Evolutionary conservation across 2,113 vertebrate species (phyloP).

Genomic region (Limanda limanda): DNA sequence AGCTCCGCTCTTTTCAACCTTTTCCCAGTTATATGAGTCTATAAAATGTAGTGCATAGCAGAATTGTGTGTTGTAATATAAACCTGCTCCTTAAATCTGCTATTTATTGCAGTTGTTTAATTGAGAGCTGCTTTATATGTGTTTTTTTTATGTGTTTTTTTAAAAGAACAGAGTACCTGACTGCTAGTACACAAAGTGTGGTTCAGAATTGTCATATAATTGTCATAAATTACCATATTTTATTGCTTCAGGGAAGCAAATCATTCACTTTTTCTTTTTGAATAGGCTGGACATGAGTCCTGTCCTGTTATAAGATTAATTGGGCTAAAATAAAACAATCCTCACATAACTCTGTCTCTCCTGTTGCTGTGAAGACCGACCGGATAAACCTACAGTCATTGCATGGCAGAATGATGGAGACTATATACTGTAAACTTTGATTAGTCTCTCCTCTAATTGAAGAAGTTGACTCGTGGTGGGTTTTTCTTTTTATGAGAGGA

Average conservation of each 20-base stretch:
- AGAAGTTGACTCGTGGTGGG: conserved; percentile 4
- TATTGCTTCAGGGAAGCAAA: background rate
- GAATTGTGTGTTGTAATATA: conserved; percentile 37
- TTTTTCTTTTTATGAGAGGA: conserved; percentile 20
- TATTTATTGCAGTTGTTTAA: conserved; percentile 33
- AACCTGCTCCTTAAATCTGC: conserved; percentile 33
- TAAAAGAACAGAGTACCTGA: background rate
- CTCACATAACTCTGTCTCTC: conserved; percentile 7
- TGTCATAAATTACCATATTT: conserved; percentile 11
- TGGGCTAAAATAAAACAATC: background rate
- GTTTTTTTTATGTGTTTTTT: conserved; percentile 15
- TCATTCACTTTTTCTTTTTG: background rate
- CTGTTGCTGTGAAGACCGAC: conserved; percentile 21
- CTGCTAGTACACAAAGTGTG: background rate
- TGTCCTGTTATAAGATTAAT: background rate
- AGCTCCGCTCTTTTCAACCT: conserved; percentile 35
- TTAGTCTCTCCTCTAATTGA: conserved; percentile 27
- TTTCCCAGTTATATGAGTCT: conserved; percentile 39
- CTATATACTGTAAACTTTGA: conserved; percentile 13
- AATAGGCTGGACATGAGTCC: background rate
- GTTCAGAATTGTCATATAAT: background rate
- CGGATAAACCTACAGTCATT: conserved; percentile 22
- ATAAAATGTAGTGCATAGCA: conserved; percentile 47
- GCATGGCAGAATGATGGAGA: conserved; percentile 41
- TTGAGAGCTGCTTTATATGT: conserved; percentile 33